Conservation (phyloP, 2,113 vertebrate species). For the Sitta europaea region DNA sequence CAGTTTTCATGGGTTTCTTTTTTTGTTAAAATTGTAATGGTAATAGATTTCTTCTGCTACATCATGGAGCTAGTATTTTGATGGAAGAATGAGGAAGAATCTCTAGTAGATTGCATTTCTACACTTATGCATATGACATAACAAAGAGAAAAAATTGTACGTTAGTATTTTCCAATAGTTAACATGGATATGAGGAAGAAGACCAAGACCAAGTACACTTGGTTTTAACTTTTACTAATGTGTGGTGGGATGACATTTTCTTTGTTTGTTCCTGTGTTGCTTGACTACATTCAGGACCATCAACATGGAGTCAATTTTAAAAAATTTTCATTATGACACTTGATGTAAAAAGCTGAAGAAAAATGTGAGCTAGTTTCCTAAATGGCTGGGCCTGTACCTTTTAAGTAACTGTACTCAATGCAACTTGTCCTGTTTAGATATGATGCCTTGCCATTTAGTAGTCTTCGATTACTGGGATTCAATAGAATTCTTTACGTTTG, state of each 20-base stretch:
- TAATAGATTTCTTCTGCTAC: not conserved
- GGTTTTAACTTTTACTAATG: not conserved
- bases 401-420: not conserved
- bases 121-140: not conserved
- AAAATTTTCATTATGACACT: not conserved
- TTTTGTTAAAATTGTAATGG: not conserved
- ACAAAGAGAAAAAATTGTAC: not conserved
- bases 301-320: not conserved
- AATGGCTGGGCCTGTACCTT: not conserved
- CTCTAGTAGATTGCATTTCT: not conserved
- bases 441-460: not conserved
- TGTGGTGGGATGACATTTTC: not conserved
- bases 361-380: not conserved
- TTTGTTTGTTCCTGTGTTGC: not conserved
- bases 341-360: not conserved
- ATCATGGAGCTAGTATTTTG: not conserved
- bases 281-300: not conserved
- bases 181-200: not conserved
- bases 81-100: not conserved
- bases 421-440: not conserved
- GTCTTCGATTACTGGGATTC: not conserved
- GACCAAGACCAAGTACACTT: not conserved
- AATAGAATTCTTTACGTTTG: not conserved
- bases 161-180: not conserved
- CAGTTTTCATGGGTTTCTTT: not conserved